These are phyloP conservation scores for Elysia chlorotica DNA, from an alignment of 1,140 invertebrate genomes.

Conservation along the genomic window DNA sequence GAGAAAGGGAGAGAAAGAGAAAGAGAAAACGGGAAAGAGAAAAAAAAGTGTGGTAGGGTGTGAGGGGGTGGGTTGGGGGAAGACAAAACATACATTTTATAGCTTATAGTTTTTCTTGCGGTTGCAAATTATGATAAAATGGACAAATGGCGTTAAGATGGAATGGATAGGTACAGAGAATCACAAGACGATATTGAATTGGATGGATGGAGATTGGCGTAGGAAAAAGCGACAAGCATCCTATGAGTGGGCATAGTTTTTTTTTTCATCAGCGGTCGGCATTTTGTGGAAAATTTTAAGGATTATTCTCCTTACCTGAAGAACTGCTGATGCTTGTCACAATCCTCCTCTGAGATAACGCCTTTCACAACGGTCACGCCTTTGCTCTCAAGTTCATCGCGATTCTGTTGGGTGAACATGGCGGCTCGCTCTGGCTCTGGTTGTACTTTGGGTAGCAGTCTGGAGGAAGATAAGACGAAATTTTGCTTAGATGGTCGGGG, in stretches of 20 bases:
- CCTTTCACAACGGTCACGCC: no score
- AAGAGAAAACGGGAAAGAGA: background rate
- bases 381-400: no score
- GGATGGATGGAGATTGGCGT: background rate
- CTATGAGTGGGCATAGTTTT: background rate
- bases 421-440: no score
- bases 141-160: background rate
- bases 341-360: no score
- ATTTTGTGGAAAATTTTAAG: background rate
- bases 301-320: no score
- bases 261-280: background rate
- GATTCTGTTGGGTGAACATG: no score
- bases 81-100: background rate
- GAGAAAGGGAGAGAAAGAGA: background rate
- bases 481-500: no score
- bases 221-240: background rate
- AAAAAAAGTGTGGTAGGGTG: no score
- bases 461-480: no score
- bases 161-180: background rate
- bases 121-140: background rate
- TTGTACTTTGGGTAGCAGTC: no score
- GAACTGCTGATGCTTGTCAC: no score
- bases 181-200: background rate
- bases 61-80: background rate
- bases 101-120: background rate